These are phyloP conservation scores for Dyspetes luteomarginatus DNA, from an alignment of 2,888 invertebrate genomes.

Conservation along the genomic window DNA sequence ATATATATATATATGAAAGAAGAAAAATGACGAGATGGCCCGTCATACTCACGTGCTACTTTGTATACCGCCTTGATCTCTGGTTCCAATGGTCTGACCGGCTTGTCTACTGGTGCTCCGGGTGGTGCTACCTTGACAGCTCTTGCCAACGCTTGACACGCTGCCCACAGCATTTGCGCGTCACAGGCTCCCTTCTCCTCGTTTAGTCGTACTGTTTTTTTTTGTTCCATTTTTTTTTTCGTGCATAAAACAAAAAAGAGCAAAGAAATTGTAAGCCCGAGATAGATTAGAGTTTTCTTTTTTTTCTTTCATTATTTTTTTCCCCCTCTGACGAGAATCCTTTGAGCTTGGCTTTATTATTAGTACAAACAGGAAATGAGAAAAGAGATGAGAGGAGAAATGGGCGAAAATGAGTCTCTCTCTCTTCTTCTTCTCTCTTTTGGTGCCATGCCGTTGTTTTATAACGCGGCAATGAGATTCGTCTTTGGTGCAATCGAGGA, in stretches of 20 bases:
- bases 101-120: conserved; percentile 85
- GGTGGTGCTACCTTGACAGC: conserved; percentile 88
- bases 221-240: conserved; percentile 15
- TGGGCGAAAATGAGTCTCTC: background rate
- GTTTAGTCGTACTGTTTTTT: conserved; percentile 87
- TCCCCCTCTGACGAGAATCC: conserved; percentile 10
- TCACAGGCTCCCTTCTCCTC: conserved; percentile 90
- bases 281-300: conserved; percentile 57
- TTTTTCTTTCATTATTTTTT: conserved; percentile 26
- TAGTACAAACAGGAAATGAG: conserved; percentile 51
- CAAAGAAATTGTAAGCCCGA: conserved; percentile 32
- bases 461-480: conserved; percentile 25
- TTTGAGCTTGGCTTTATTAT: conserved; percentile 42
- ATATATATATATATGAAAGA: background rate
- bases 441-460: background rate
- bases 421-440: conserved; percentile 2
- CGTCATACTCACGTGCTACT: conserved; percentile 87
- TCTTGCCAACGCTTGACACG: conserved; percentile 93
- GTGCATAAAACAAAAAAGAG: conserved; percentile 63
- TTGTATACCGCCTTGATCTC: conserved; percentile 90
- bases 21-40: conserved; percentile 34
- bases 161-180: conserved; percentile 96
- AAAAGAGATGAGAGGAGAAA: background rate
- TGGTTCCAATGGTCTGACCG: conserved; percentile 86
- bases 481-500: conserved; percentile 35